A percentile compares a stretch with the other conserved stretches of the same genome.
phyloP scores from a whole-genome alignment of 2,888 invertebrate genomes.

The Aleiodes alternator region DNA sequence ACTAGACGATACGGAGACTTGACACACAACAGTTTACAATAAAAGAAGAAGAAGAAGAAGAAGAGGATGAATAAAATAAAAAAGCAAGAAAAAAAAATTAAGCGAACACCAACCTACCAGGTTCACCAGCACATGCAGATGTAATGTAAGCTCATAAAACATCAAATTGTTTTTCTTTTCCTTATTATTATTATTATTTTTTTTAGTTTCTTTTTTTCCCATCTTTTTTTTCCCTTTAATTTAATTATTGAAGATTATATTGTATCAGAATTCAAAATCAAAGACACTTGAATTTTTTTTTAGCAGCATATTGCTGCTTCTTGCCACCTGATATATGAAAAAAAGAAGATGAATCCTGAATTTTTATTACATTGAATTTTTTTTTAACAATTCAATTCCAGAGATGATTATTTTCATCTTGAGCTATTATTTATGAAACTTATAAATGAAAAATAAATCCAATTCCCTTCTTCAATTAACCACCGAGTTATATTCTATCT shows the following conservation, averaged over 20 bases:
- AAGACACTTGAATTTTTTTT: background rate
- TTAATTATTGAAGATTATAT: background rate
- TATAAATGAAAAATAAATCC: conserved; percentile 8
- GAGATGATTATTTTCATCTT: background rate
- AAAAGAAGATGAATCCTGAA: background rate
- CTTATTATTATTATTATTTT: conserved; percentile 5
- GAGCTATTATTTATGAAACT: background rate
- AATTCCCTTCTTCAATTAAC: background rate
- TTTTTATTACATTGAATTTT: background rate
- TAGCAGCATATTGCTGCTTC: conserved; percentile 2
- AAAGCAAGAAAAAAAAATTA: conserved; percentile 5
- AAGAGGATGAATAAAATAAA: background rate
- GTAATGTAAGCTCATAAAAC: conserved; percentile 34
- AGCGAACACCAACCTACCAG: conserved; percentile 4
- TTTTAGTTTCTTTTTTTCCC: background rate
- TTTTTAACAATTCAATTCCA: background rate
- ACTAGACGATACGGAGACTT: conserved; percentile 1
- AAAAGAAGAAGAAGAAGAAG: background rate
- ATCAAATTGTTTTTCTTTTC: conserved; percentile 24
- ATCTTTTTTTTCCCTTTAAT: background rate
- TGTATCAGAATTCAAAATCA: background rate
- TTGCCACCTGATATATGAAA: conserved; percentile 6
- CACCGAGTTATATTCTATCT: conserved; percentile 3
- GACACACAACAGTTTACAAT: conserved; percentile 27
- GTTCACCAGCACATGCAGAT: conserved; percentile 31